phyloP scores from a whole-genome alignment of 1,140 invertebrate genomes.

The Anadara kagoshimensis region DNA sequence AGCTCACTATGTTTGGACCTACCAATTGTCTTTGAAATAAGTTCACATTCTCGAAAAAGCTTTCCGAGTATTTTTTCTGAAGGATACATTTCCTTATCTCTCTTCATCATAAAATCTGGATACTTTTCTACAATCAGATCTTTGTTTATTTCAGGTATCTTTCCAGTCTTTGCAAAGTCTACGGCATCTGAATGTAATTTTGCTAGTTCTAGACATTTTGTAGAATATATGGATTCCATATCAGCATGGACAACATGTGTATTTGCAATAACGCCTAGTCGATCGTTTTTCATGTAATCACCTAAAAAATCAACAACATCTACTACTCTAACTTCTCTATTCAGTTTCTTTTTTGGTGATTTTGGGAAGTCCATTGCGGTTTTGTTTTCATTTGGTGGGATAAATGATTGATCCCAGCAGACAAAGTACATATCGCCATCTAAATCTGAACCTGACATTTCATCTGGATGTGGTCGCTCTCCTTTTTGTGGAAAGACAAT shows the following conservation, averaged over 20 bases:
- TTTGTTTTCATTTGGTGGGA: background rate
- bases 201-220: conserved; percentile 2
- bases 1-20: background rate
- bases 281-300: conserved; percentile 20
- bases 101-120: conserved; percentile 30
- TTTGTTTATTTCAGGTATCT: conserved; percentile 9
- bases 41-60: conserved; percentile 9
- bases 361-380: conserved; percentile 23
- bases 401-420: conserved; percentile 27
- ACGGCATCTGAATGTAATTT: conserved; percentile 29
- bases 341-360: background rate
- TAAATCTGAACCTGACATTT: conserved; percentile 40
- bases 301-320: conserved; percentile 17
- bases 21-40: background rate
- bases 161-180: conserved; percentile 26
- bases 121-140: conserved; percentile 22
- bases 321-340: background rate
- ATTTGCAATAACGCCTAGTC: conserved; percentile 23
- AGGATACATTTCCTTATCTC: conserved; percentile 13
- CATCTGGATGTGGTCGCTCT: conserved; percentile 30
- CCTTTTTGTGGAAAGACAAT: conserved; percentile 38
- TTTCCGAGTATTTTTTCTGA: conserved; percentile 26
- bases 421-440: conserved; percentile 41
- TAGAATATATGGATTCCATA: conserved; percentile 7
- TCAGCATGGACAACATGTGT: conserved; percentile 31